Evolutionary conservation across 2,888 invertebrate species (phyloP).

Genomic region (Caradrina kadenii): DNA sequence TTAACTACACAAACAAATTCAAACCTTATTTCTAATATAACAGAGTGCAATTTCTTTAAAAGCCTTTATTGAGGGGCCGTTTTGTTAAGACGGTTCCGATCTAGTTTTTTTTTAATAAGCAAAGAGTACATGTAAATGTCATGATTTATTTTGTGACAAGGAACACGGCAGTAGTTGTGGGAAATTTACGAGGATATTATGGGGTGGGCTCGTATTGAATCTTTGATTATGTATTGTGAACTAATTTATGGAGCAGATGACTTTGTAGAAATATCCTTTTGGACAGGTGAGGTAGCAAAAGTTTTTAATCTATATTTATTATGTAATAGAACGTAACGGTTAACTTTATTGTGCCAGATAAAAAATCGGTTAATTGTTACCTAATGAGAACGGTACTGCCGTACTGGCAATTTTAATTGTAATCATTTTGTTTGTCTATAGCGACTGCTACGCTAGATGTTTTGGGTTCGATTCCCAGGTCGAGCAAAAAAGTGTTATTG

Average conservation of each 20-base stretch:
- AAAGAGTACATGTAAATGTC: slow-evolving; percentile 76
- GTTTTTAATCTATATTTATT: slow-evolving; percentile 57
- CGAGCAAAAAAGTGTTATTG: too few species aligned
- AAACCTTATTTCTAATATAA: slow-evolving; percentile 28
- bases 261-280: slow-evolving; percentile 57
- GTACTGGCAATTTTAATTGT: background rate
- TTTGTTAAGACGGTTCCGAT: slow-evolving; percentile 73
- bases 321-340: slow-evolving; percentile 44
- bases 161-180: slow-evolving; percentile 83
- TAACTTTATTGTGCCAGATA: slow-evolving; percentile 25
- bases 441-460: too few species aligned
- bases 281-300: slow-evolving; percentile 57
- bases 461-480: too few species aligned
- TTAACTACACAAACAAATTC: slow-evolving; percentile 19
- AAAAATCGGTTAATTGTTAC: slow-evolving; percentile 26
- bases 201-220: slow-evolving; percentile 78
- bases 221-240: slow-evolving; percentile 78
- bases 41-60: slow-evolving; percentile 56
- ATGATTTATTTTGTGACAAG: slow-evolving; percentile 89
- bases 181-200: slow-evolving; percentile 87
- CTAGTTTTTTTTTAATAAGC: slow-evolving; percentile 78
- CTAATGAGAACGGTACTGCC: slow-evolving; percentile 20
- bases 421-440: slow-evolving; percentile 1
- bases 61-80: slow-evolving; percentile 61
- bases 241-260: slow-evolving; percentile 72